Base-by-base conservation (phyloP, 2,888 invertebrate species). In the Anthoptus insignis region DNA sequence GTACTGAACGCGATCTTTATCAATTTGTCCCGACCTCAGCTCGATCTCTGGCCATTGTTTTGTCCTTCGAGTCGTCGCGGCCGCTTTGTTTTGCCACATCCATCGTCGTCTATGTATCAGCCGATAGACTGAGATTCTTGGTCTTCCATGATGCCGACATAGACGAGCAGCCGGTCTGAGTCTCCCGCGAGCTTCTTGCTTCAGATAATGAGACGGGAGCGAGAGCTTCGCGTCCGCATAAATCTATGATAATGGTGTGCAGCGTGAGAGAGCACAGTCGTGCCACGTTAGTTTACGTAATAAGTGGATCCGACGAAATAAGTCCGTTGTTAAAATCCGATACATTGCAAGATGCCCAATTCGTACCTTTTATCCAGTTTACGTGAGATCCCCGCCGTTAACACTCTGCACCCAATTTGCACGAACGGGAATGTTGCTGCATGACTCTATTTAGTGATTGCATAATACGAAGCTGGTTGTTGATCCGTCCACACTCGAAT, bases 261-360 rank as follows among this genome's bases (percentile, higher is more conserved):
- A 88, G 83, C 89, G 88, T 90, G 89, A 90, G 88, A 88, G 87
- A 88, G 86, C 84, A 78, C 80, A 75, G 83, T 89, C 88, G 88
- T 89, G 87, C 84, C 81, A 85, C 82, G 81, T 88, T 81, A 81
- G 81, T 84, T 87, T 86, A 86, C 83, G 87, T 86, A 89, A 89
- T 88, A 88, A 87, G 82, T 86, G 80, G 80, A 84, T 86, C 60
- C 53, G 79, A 82, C 78, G 77, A 82, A 84, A 83, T 80, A 78
- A 82, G 78, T 83, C 71, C 75, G 78, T 80, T 79, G 78, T 76
- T 29, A 75, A 75, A 70, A 73, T 76, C 78, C 78, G 77, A 73
- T 79, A 56, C 49, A 49, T 37, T 63, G 21, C 56, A 47, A 80
- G 76, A 80, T 78, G 77, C 81, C 84, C 79, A 84, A 84, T 85